Base-by-base conservation (phyloP, 2,113 vertebrate species). In the Andinoacara biseriatus region DNA sequence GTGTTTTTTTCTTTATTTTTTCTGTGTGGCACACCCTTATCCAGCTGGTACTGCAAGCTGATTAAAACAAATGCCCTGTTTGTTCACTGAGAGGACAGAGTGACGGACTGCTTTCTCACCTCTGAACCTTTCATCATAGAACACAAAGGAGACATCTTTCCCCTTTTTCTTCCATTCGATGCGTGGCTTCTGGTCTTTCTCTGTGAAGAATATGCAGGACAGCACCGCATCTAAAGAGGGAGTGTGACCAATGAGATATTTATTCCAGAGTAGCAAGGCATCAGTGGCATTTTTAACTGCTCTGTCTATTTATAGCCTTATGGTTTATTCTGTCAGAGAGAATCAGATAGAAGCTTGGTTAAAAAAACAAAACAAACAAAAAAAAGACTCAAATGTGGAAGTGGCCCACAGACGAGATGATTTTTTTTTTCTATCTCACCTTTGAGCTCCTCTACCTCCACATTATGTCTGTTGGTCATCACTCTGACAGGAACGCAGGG, bases 121-220 rank as follows among this genome's bases (percentile, higher is more conserved):
- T 97, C 81, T 93, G 90, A 99, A 97, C 38, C 94, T 81, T 69
- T 92, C 94, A 0, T 95, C 85, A 43, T 94, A 99, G 93, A 96
- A 99, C 67, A 99, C 96, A 65, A 99, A 97, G 59, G 97, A 97
- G 35, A 98, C 94, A 10, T 94, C 95, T 5, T 82, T 91, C 13
- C 93, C 77, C 6, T 90, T 95, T 92, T 97, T 99, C 95, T 99
- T 99, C 98, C 98, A 99, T 88, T 99, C 98, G 78, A 98, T 95
- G 88, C 98, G 97, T 1, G 96, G 95, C 57, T 89, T 91, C 15
- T 63, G 83, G 3, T 95, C 96, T 22, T 46, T 94, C 40, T 96
- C 96, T 22, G 96, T 95, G 80, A 79, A 95, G 86, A 96, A 97
- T 76, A 91, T 93, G 94, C 98, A 99, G 74, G 95, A 96, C 91